Evolutionary conservation across 1,140 invertebrate genomes (phyloP), one percentile per base, ranked within the genome.

Genomic region (Drosophila prosaltans): DNA sequence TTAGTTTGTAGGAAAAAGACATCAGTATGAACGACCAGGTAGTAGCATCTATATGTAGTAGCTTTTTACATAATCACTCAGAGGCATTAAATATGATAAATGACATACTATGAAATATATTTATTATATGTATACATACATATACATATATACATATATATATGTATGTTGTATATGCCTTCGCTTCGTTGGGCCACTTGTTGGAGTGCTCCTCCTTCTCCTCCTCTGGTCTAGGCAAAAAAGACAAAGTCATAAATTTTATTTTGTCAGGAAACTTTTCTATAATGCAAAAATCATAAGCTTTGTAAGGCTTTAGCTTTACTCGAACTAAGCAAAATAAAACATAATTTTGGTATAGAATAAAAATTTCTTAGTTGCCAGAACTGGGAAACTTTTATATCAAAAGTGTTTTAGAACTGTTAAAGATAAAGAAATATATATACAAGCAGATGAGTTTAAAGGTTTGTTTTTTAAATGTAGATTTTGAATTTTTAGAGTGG

Each of bases 61-160:
- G 72, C 72, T 74, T 73, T 79, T 71, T 79, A 69, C 80, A 85
- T 85, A 85, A 85, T 85, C 82, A 85, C 83, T 85, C 82, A 88
- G 69, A 82, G 69, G 79, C 80, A 85, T 85, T 85, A 88, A 88
- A 86, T 66, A 82, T 85, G 83, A 85, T 82, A 88, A 88, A 85
- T 82, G 83, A 65, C 70, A 62, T 11, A 58, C 57, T 36, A 28
- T 58, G 48, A 60, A 67, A 65, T 57, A 41, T 21, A 30, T 48
- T 48, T 32, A 51, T 36, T 10, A 24, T 40, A 26, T 2, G 1
- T 21, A 48, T 9, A 2, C 24, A 21, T 6, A 7, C 21, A 7
- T 9, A 24, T 7, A 3, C 21, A 45, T 21, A 26, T 2, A 3
- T 51, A 26, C 26, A 24, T 24, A 3, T 48, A 8, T 6, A 7